Evolutionary conservation across 2,888 invertebrate genomes (phyloP).

Genomic region (Arrhopalites spinosus): DNA sequence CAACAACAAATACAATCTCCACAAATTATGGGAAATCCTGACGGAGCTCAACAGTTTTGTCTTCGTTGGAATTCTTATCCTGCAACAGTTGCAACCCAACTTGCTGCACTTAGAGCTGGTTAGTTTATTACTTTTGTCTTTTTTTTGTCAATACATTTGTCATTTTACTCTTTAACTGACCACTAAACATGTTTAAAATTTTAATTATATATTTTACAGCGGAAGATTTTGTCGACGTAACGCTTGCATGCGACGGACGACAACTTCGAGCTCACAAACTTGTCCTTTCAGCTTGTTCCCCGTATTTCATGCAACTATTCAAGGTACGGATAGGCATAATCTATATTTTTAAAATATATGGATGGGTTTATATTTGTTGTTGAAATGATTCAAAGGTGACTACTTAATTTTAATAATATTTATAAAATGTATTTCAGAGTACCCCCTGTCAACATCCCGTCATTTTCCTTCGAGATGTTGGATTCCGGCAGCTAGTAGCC

Average conservation of each 20-base stretch:
- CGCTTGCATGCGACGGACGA: conserved; percentile 82
- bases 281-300: conserved; percentile 79
- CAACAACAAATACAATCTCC: conserved; percentile 29
- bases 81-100: conserved; percentile 82
- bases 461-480: conserved; percentile 83
- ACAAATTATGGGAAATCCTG: conserved; percentile 39
- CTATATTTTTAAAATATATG: background rate
- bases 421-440: conserved; percentile 63
- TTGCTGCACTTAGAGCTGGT: conserved; percentile 80
- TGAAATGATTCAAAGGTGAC: background rate
- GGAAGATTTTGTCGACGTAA: conserved; percentile 86
- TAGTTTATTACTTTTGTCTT: too few species aligned
- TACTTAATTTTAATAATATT: background rate
- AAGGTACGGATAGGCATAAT: too few species aligned
- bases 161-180: too few species aligned
- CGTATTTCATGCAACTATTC: conserved; percentile 84
- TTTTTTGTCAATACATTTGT: too few species aligned
- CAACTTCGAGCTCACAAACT: conserved; percentile 84
- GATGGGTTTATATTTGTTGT: background rate
- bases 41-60: conserved; percentile 74
- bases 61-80: conserved; percentile 85
- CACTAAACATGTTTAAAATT: background rate
- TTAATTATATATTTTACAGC: background rate
- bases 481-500: conserved; percentile 75
- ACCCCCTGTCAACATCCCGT: conserved; percentile 85